These are phyloP conservation scores for Uromys caudimaculatus DNA, from an alignment of 2,797 vertebrate species.

Conservation along the genomic window DNA sequence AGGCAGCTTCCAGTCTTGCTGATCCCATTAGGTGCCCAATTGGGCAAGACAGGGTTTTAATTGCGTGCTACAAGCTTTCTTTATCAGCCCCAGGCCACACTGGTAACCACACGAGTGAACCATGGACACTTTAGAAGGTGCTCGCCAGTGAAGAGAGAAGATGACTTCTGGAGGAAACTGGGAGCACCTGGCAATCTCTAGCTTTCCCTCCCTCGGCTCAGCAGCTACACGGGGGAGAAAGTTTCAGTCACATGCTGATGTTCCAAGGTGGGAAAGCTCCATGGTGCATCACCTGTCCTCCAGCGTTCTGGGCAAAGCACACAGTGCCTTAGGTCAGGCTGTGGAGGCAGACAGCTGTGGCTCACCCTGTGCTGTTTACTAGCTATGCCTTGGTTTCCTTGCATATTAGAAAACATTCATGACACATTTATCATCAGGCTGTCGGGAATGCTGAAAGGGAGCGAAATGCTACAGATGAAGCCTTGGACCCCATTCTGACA, in stretches of 20 bases:
- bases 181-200: conserved; percentile 80
- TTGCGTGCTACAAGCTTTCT: conserved; percentile 82
- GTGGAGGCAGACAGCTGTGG: background rate
- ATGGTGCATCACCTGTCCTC: background rate
- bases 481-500: background rate
- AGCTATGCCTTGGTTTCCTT: conserved; percentile 44
- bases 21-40: conserved; percentile 86
- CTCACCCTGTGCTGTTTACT: background rate
- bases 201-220: conserved; percentile 2
- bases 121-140: conserved; percentile 74
- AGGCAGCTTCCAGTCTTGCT: conserved; percentile 83
- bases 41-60: conserved; percentile 86
- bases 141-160: conserved; percentile 78
- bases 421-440: background rate
- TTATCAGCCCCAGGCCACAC: conserved; percentile 82
- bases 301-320: accelerated
- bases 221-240: conserved; percentile 57
- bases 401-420: background rate
- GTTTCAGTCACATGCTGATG: conserved; percentile 62
- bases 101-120: conserved; percentile 84
- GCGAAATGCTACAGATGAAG: background rate
- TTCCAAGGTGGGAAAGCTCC: conserved; percentile 58
- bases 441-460: background rate
- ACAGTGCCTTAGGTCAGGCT: background rate
- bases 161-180: conserved; percentile 80